Evolutionary conservation across 1,140 invertebrate species (phyloP).

Genomic region (Venustaconcha ellipsiformis): DNA sequence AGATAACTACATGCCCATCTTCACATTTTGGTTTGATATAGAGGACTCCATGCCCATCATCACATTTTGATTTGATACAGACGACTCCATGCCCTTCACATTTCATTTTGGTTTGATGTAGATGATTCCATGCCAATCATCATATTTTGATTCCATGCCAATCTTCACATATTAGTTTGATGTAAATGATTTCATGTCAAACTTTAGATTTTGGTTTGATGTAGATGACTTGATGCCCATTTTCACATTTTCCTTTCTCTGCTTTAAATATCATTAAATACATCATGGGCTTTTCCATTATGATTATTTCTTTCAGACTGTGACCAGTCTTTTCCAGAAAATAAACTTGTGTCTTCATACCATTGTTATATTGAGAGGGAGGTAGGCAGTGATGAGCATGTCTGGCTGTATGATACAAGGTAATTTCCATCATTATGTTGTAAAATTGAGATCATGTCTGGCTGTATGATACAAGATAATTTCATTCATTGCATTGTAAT

Average conservation of each 20-base stretch:
- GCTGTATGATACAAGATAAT: constrained; percentile 59
- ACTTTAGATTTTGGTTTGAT: neutral
- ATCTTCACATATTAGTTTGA: too few species aligned
- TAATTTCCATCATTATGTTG: constrained; percentile 47
- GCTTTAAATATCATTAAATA: neutral
- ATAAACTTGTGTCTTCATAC: constrained; percentile 59
- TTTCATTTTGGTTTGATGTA: too few species aligned
- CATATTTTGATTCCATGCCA: too few species aligned
- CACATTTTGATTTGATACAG: too few species aligned
- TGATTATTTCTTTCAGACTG: constrained; percentile 45
- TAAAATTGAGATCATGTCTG: constrained; percentile 53
- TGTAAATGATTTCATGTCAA: too few species aligned
- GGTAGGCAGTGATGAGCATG: constrained; percentile 33
- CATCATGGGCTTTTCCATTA: neutral
- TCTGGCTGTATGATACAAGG: constrained; percentile 60
- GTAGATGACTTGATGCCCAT: neutral
- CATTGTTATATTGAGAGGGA: constrained; percentile 61
- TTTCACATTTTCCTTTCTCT: neutral
- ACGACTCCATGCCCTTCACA: too few species aligned
- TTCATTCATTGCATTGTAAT: constrained; percentile 47
- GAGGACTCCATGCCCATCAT: too few species aligned
- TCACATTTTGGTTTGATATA: too few species aligned
- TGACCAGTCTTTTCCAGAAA: constrained; percentile 51
- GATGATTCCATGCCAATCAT: too few species aligned
- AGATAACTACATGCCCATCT: too few species aligned